Evolutionary conservation across 1,140 invertebrate genomes (phyloP).

Genomic region (Aphelinus certus): DNA sequence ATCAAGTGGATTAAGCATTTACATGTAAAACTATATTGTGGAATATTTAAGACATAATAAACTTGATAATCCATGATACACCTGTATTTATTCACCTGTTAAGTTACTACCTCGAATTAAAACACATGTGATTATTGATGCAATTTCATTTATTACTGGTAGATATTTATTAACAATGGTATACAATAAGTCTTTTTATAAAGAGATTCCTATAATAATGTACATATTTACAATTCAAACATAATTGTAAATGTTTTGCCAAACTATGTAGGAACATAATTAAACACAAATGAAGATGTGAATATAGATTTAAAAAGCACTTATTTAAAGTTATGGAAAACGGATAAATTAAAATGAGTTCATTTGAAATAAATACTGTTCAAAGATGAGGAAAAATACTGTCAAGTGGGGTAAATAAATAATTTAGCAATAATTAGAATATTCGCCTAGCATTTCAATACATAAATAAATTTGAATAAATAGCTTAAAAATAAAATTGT

Average conservation of each 20-base stretch:
- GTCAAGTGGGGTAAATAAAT: background rate
- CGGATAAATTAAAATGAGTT: background rate
- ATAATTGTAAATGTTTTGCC: background rate
- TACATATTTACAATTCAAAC: constrained; percentile 17
- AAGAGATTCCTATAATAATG: constrained; percentile 7
- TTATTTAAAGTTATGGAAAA: background rate
- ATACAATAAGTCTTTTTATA: constrained; percentile 7
- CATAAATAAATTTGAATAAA: background rate
- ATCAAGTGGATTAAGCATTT: constrained; percentile 15
- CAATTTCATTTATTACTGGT: no score
- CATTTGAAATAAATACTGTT: constrained; percentile 15
- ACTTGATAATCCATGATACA: constrained; percentile 22
- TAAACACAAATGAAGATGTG: background rate
- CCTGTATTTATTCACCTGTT: no score
- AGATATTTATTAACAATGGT: constrained; percentile 18
- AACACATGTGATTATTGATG: no score
- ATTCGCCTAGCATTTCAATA: background rate
- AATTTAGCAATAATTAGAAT: background rate
- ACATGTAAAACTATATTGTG: constrained; percentile 15
- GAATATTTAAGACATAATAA: constrained; percentile 40
- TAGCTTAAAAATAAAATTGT: background rate
- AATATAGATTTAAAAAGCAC: background rate
- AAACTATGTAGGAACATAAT: background rate
- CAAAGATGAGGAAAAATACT: background rate
- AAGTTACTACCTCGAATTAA: no score